Conservation (phyloP, 2,113 vertebrate genomes). For the Oceanodroma tethys region DNA sequence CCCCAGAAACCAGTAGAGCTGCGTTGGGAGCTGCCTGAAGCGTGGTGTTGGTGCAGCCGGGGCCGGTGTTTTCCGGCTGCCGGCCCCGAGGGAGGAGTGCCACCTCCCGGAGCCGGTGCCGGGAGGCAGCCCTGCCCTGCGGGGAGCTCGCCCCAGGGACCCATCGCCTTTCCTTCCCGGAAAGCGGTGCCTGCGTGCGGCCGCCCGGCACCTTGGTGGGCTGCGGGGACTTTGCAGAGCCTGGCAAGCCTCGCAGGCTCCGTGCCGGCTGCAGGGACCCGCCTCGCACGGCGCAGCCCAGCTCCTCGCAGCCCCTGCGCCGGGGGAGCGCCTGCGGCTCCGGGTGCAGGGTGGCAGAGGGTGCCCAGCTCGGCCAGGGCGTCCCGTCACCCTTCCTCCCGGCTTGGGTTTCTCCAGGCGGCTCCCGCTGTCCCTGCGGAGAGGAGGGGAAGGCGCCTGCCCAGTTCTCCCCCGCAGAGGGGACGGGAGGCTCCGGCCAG, state of each 20-base stretch:
- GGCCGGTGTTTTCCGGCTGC: background rate
- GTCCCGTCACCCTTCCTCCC: background rate
- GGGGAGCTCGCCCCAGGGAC: background rate
- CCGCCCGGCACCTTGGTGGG: accelerated
- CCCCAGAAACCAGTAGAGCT: accelerated
- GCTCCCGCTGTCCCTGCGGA: background rate
- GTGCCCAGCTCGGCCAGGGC: background rate
- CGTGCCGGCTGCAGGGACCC: background rate
- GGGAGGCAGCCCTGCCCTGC: background rate
- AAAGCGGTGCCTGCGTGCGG: background rate
- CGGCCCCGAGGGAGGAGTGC: background rate
- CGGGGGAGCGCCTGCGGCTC: too few relatives aligned
- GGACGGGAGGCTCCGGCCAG: background rate
- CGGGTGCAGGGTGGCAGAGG: background rate
- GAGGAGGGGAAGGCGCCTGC: background rate
- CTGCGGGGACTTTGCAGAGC: background rate
- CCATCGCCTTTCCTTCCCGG: background rate
- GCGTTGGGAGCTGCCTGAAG: background rate
- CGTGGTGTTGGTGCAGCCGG: accelerated
- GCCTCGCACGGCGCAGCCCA: background rate
- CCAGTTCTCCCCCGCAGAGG: accelerated
- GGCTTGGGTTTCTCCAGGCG: accelerated
- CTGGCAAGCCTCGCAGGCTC: too few relatives aligned
- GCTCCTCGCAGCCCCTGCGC: background rate
- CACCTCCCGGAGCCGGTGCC: background rate